Evolutionary conservation across 2,888 invertebrate species (phyloP), one percentile per base, ranked within the genome.

Genomic region (Drosophila melanosoma): DNA sequence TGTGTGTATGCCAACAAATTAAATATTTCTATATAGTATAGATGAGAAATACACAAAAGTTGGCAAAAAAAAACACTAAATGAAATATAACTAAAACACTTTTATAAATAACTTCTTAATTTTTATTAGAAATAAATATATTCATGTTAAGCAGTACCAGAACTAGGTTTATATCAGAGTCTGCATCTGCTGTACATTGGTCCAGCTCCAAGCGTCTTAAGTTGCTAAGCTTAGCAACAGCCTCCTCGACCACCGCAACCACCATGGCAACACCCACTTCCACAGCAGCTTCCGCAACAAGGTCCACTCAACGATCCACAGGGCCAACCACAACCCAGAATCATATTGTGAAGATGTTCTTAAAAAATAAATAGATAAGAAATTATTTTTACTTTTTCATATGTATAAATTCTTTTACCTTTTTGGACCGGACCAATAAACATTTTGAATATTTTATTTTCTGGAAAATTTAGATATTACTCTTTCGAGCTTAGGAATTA

Each of bases 11-110:
- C 56, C 76, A 76, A 83, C 86, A 88, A 88, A 87, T 90, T 87
- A 87, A 88, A 86, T 90, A 80, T 74, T 86, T 83, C 75, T 89
- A 80, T 65, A 70, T 85, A 76, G 69, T 76, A 77, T 78, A 75
- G 81, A 76, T 79, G 86, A 79, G 79, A 83, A 80, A 81, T 88
- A 68, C 69, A 74, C 73, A 69, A 72, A 79, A 84, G 82, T 61
- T 69, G 67, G 64, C 35, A 62, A 77, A 89, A 90, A 79, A 77
- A 83, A 82, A 82, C 74, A 74, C 66, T 68, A 80, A 73, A 29
- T 42, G 10, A 5, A 8, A 20, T 42, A 42, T 26, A 20, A 20
- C 0, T 11, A 11, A 8, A 42, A 45, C n/a, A 48, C 8, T 48
- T 20, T 23, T 20, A 23, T 23, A 48, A 48, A 23, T 48, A 20